Evolutionary conservation across 2,797 vertebrate species (phyloP), one percentile per base, ranked within the genome.

Genomic region (Alectoris magna): DNA sequence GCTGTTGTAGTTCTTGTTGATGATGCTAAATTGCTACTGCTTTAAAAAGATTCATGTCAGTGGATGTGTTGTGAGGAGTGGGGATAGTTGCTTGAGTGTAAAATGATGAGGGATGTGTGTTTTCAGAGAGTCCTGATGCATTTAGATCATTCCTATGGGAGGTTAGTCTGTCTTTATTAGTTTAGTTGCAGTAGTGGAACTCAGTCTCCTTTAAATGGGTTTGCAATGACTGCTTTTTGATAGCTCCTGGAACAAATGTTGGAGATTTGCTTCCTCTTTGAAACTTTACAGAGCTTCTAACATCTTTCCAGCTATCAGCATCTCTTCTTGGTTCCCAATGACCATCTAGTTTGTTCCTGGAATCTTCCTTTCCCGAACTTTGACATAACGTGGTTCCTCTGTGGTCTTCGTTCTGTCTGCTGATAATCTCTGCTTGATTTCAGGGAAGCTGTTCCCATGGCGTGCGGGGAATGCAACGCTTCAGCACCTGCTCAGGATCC

Each of bases 391-490:
- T 4, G 16, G 23, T 55, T 24, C 22, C 15, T 46, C 6, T 55
- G 44, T 84, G 66, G 78, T 18, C 55, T 66, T 1, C 0, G 6
- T 56, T 15, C 8, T 14, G 10, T 58, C 11, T 72, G 34, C 84
- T 97, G 93, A 97, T 55, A 46, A 62, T 46, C 87, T 91, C 89
- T 41, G 12, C 95, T 96, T 97, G 44, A 18, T 97, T 82, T 10
- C 84, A 97, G 97, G 97, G 96, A 93, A 95, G 90, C 96, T 91
- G 97, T 92, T 96, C 97, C 96, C 97, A 98, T 98, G 98, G 98
- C 97, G 95, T 96, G 84, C 80, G 96, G 97, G 96, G 97, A 96
- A 96, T 93, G 97, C 90, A 55, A 82, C 69, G 69, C 76, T 95
- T 78, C 96, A 63, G 94, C 75, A 91, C 84, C 73, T 0, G 9